Conservation (phyloP, 1,140 invertebrate species). For the Drosophila ercepeae region DNA sequence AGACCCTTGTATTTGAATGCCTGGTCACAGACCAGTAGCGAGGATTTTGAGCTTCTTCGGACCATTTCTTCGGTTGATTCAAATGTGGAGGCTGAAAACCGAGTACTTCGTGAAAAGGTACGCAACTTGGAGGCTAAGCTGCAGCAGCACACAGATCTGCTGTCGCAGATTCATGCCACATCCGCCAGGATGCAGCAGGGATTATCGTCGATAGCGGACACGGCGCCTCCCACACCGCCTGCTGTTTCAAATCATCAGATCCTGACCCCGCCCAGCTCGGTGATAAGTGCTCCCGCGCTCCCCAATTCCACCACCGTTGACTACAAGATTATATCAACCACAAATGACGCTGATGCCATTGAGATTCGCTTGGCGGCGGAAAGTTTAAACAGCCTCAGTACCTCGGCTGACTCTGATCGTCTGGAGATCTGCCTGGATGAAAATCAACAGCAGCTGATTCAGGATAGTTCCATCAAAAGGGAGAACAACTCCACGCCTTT, state of each 20-base stretch:
- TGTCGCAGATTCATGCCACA: slow-evolving; percentile 66
- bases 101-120: slow-evolving; percentile 61
- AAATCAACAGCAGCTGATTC: slow-evolving; percentile 17
- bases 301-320: slow-evolving; percentile 49
- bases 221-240: slow-evolving; percentile 31
- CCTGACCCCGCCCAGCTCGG: slow-evolving; percentile 63
- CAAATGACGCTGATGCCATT: slow-evolving; percentile 61
- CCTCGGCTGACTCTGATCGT: slow-evolving; percentile 68
- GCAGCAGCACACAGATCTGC: slow-evolving; percentile 62
- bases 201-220: slow-evolving; percentile 5
- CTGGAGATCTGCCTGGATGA: slow-evolving; percentile 70
- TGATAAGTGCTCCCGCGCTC: slow-evolving; percentile 44
- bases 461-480: slow-evolving; percentile 22
- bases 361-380: slow-evolving; percentile 73
- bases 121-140: slow-evolving; percentile 65
- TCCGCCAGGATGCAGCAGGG: slow-evolving; percentile 59
- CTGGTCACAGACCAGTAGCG: slow-evolving; percentile 70
- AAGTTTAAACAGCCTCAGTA: slow-evolving; percentile 66
- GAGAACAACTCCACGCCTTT: slow-evolving; percentile 23
- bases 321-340: slow-evolving; percentile 69
- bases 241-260: slow-evolving; percentile 43
- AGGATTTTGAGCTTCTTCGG: slow-evolving; percentile 57
- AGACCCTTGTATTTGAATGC: slow-evolving; percentile 57
- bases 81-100: slow-evolving; percentile 47
- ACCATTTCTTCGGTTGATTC: slow-evolving; percentile 18